Conservation (phyloP, 2,888 invertebrate species). For the Lissocephala sabroskyi region DNA sequence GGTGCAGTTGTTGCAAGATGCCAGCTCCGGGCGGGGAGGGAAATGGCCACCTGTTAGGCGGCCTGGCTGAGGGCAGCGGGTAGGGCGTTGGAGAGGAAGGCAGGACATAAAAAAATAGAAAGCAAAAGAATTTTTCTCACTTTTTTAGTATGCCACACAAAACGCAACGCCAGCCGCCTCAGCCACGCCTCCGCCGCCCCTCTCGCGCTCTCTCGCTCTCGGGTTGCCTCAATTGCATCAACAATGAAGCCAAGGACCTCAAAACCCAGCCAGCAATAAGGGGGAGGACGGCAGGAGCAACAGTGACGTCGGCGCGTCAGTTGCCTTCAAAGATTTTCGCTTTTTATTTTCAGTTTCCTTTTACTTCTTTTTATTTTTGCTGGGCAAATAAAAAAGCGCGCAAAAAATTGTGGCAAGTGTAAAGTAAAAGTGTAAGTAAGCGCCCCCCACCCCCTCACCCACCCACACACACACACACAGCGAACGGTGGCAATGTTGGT, state of each 20-base stretch:
- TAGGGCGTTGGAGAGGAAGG: too few species aligned
- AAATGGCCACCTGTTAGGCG: too few species aligned
- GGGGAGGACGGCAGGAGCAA: background rate
- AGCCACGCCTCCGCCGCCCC: too few species aligned
- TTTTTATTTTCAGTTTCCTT: conserved; percentile 18
- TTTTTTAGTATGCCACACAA: background rate
- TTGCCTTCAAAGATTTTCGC: conserved; percentile 18
- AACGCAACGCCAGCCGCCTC: background rate
- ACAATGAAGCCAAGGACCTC: background rate
- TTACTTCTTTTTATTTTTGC: conserved; percentile 6
- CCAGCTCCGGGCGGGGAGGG: too few species aligned
- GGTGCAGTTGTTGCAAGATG: too few species aligned
- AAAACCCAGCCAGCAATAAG: conserved; percentile 10
- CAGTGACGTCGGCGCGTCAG: conserved; percentile 3
- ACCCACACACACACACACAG: too few species aligned
- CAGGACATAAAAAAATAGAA: too few species aligned
- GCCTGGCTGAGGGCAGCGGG: too few species aligned
- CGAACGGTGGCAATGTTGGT: too few species aligned
- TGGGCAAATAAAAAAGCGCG: background rate
- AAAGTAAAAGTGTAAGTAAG: conserved; percentile 52
- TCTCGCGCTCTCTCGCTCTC: too few species aligned
- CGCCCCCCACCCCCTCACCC: too few species aligned
- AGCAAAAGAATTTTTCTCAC: too few species aligned
- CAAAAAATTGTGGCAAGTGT: conserved; percentile 46
- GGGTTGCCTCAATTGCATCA: conserved; percentile 1